Conservation (phyloP, 2,797 vertebrate genomes). For the Psittacula echo region DNA sequence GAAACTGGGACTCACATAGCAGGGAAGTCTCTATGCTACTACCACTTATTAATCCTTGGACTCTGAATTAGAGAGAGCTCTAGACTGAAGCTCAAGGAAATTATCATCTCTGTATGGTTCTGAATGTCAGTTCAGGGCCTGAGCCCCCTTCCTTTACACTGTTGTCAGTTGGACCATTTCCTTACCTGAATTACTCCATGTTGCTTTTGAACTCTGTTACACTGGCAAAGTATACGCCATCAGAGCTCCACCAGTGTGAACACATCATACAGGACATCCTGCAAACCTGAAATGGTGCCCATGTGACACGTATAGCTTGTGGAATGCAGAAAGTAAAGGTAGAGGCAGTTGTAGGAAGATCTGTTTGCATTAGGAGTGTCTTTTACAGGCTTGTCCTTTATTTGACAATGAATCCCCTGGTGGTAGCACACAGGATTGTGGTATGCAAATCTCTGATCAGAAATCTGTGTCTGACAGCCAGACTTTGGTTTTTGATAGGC, state of each 20-base stretch:
- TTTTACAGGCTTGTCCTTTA: neutral
- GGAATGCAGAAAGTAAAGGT: neutral
- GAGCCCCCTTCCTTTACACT: neutral
- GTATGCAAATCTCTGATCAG: neutral
- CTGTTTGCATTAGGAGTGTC: neutral
- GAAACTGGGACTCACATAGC: neutral
- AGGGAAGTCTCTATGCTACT: neutral
- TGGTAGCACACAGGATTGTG: neutral
- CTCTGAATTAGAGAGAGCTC: neutral
- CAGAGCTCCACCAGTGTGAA: neutral
- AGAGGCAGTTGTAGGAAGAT: neutral
- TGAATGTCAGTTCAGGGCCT: neutral
- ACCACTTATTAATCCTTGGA: neutral
- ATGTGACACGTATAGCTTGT: fast-evolving
- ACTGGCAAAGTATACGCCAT: neutral
- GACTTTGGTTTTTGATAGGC: neutral
- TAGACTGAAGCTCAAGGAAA: neutral
- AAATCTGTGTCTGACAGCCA: neutral
- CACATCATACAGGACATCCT: neutral
- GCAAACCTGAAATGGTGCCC: neutral
- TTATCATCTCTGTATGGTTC: fast-evolving
- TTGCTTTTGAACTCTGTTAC: neutral
- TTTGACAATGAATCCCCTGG: neutral
- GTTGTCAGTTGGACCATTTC: neutral
- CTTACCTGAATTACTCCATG: neutral